phyloP scores from a whole-genome alignment of 2,113 vertebrate species.

The Nettapus auritus region DNA sequence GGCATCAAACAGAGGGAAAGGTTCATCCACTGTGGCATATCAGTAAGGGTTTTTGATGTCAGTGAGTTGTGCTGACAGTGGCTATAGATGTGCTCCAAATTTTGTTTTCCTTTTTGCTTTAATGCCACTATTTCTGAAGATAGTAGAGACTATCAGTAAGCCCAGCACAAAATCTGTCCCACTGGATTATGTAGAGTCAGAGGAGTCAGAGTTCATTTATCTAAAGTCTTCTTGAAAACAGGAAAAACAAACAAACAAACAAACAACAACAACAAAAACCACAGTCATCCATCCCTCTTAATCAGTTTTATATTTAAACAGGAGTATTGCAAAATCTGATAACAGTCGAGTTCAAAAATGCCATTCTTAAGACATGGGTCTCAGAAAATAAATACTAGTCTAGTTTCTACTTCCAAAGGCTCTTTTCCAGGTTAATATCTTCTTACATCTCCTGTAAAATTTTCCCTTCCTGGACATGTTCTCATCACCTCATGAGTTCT shows the following conservation, averaged over 20 bases:
- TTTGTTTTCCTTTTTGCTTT: neutral
- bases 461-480: neutral
- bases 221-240: neutral
- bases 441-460: slow-evolving; percentile 8
- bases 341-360: neutral
- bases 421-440: neutral
- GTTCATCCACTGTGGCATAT: neutral
- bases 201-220: neutral
- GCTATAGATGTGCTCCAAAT: neutral
- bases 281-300: neutral
- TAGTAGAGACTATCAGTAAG: neutral
- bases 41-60: neutral
- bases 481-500: slow-evolving; percentile 7
- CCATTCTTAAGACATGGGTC: neutral
- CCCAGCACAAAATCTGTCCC: neutral
- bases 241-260: neutral
- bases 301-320: slow-evolving; percentile 2
- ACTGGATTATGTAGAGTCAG: neutral
- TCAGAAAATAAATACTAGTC: neutral
- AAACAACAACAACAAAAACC: too few species aligned
- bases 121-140: neutral
- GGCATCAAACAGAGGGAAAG: neutral
- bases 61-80: neutral
- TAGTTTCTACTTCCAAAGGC: neutral
- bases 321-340: neutral